Evolutionary conservation across 2,797 vertebrate species (phyloP), one percentile per base, ranked within the genome.

Genomic region (Odontamblyopus rebecca): DNA sequence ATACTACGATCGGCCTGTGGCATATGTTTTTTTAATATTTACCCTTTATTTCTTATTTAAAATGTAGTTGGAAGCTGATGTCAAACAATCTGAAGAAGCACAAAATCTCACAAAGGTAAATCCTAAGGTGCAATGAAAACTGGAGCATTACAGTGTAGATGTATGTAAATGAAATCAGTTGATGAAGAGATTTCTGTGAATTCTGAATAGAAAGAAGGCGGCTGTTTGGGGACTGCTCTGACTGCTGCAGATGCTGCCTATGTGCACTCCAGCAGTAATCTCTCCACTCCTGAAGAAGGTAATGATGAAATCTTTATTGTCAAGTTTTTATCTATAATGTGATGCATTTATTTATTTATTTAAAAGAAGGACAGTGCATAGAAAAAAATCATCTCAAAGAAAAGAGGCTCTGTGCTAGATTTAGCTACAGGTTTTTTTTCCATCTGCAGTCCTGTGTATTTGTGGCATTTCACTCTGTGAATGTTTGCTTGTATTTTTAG

Each of bases 231-330:
- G 35, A 81, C 83, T 67, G 91, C 94, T 65, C 90, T 99, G 76
- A 92, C 94, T 0, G 89, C 82, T 68, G 94, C 94, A 35, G 95
- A 96, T 72, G 93, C 95, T 67, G 95, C 93, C 0, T 96, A 94
- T 72, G 76, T 97, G 77, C 95, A 86, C 85, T 95, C 95, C 57
- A 93, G 88, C 88, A 95, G 92, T 72, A 90, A 89, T 1, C 93
- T 96, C 50, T 93, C 93, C 62, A 87, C 89, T 53, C 96, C 95
- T 60, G 94, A 95, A 79, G 96, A 99, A 95, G 97, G 97, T 98
- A 91, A 85, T 35, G 26, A 5, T 26, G 32, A n/a, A 26, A 23
- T 32, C 61, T 23, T 56, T 5, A 19, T 51, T 23, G 18, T 56
- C 8, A 26, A 41, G 32, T 44, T 48, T 4, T 48, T 35, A 23